phyloP scores from a whole-genome alignment of 2,888 invertebrate genomes.

The Tenthredo distinguenda region DNA sequence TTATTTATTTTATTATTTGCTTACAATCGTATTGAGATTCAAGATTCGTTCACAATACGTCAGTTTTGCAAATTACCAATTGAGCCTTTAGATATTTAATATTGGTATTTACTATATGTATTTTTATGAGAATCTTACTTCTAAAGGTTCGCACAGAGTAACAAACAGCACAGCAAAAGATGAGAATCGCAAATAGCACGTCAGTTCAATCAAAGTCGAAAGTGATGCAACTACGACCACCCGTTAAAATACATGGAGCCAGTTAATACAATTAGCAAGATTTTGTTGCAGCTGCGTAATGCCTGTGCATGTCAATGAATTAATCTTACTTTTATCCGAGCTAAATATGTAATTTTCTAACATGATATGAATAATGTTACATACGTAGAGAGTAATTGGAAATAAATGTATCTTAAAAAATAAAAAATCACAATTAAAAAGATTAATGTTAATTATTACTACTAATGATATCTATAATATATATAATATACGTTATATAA shows the following conservation, averaged over 20 bases:
- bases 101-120: constrained; percentile 18
- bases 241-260: not conserved
- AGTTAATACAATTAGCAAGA: not conserved
- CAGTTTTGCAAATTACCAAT: constrained; percentile 64
- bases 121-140: constrained; percentile 57
- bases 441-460: constrained; percentile 37
- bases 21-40: constrained; percentile 62
- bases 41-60: constrained; percentile 62
- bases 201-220: not conserved
- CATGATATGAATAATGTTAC: constrained; percentile 4
- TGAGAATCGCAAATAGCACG: not conserved
- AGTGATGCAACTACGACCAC: not conserved
- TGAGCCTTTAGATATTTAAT: constrained; percentile 62
- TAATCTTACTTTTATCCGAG: not conserved
- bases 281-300: not conserved
- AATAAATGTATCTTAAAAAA: constrained; percentile 43
- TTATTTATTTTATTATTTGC: constrained; percentile 62
- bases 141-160: constrained; percentile 53
- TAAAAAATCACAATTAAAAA: constrained; percentile 48
- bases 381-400: constrained; percentile 9
- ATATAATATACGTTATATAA: constrained; percentile 9
- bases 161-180: constrained; percentile 22
- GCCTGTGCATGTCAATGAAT: constrained; percentile 1
- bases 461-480: constrained; percentile 41
- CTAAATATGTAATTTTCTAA: constrained; percentile 6